Evolutionary conservation across 2,113 vertebrate genomes (phyloP).

Genomic region (Thunnus maccoyii): DNA sequence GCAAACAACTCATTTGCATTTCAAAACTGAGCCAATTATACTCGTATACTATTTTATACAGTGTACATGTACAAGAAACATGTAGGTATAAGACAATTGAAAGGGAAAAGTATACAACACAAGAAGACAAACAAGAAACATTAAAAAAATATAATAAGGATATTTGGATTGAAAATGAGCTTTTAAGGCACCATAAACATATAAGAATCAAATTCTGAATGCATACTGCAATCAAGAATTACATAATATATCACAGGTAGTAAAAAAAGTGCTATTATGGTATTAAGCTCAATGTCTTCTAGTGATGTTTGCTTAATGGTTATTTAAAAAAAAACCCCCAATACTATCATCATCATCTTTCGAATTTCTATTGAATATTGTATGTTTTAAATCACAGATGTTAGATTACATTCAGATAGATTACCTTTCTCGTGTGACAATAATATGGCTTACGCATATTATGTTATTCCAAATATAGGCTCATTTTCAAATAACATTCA

Average conservation of each 20-base stretch:
- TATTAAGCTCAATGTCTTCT: neutral
- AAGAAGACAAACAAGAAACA: neutral
- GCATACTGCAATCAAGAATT: conserved; percentile 1
- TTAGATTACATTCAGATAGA: neutral
- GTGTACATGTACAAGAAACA: neutral
- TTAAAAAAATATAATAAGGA: neutral
- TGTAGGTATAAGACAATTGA: neutral
- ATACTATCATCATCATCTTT: neutral
- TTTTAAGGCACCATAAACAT: neutral
- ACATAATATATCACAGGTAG: neutral
- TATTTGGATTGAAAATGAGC: conserved; percentile 4
- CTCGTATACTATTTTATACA: neutral
- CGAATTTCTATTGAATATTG: neutral
- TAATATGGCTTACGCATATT: neutral
- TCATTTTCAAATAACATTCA: neutral
- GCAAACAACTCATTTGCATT: conserved; percentile 19
- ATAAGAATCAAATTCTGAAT: neutral
- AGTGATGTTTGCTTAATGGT: neutral
- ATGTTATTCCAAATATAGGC: neutral
- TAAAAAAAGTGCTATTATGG: neutral
- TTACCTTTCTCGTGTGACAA: neutral
- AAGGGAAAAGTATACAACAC: neutral
- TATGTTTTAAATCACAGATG: conserved; percentile 7
- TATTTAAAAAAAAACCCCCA: neutral
- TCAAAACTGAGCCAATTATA: conserved; percentile 9